Base-by-base conservation (phyloP, 2,888 invertebrate genomes). In the Drosophila atripex region DNA sequence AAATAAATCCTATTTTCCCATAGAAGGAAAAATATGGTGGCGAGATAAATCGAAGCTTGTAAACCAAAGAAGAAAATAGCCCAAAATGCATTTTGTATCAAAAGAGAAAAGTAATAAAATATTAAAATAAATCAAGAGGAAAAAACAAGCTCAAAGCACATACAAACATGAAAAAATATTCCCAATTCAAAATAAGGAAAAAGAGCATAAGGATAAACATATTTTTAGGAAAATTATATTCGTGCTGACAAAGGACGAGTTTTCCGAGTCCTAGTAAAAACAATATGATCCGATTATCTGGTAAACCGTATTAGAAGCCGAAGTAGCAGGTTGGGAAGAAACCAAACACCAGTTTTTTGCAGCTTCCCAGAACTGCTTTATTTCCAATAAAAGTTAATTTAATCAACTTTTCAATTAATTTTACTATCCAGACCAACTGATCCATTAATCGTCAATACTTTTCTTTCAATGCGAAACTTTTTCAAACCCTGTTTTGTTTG, bases 271-370 rank as follows among this genome's bases (percentile, higher is more conserved):
- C 51, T 39, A 35, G 43, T 59, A 60, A 56, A 32, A 61, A 66
- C 55, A 59, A 64, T 68, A 50, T 65, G 75, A 71, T 57, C 70
- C 50, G 75, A 69, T 80, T 83, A 83, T 75, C 79, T 69, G 64
- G 55, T 53, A 51, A 18, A 55, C 46, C 61, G 59, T 54, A 61
- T 65, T 72, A 5, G 21, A 41, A 21, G 11, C 11, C 11, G 41
- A 21, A 41, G 8, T 21, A 4, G 9, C 28, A 18, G 18, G 3
- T 9, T 1, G 2, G n/a, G 6, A 16, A n/a, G 8, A 39, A 11
- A 30, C 30, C 30, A 9, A 9, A 30, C 3, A 12, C 12, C 12
- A 4, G 9, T 5, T 35, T n/a, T 35, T 11, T 12, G 11, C 32
- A 32, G 5, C n/a, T 35, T 35, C n/a, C n/a, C 1, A 35, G 3